Evolutionary conservation across 2,888 invertebrate genomes (phyloP).

Genomic region (Yponomeuta sedellus): DNA sequence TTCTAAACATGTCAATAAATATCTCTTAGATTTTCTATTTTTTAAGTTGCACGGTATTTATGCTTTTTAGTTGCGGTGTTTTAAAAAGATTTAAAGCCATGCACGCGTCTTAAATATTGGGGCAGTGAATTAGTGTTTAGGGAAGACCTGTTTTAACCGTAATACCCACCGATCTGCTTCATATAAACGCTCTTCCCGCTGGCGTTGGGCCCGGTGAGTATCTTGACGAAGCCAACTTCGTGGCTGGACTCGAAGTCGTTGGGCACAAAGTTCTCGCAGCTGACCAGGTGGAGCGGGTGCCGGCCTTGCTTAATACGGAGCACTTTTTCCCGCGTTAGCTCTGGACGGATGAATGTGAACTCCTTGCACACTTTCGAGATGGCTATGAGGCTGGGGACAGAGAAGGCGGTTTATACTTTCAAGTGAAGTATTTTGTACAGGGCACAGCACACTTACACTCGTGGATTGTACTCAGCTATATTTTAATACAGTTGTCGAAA

Average conservation of each 20-base stretch:
- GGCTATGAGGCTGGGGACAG: conserved; percentile 76
- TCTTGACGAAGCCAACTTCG: conserved; percentile 78
- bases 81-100: no score
- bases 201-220: conserved; percentile 93
- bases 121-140: neutral
- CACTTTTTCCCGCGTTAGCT: conserved; percentile 70
- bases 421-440: no score
- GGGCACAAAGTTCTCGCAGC: conserved; percentile 81
- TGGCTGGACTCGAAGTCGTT: conserved; percentile 81
- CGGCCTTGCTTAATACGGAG: conserved; percentile 81
- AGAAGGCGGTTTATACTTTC: no score
- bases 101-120: no score
- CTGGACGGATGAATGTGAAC: conserved; percentile 80
- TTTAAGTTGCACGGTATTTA: no score
- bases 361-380: conserved; percentile 81
- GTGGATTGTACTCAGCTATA: no score
- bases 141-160: neutral
- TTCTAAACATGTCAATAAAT: no score
- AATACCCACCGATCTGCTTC: conserved; percentile 78
- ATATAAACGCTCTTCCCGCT: conserved; percentile 95
- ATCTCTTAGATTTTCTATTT: no score
- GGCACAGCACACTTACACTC: no score
- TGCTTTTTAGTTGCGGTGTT: no score
- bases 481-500: no score
- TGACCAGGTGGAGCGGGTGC: conserved; percentile 86